These are phyloP conservation scores for Archivesica marissinica DNA, from an alignment of 1,140 invertebrate species.

Conservation along the genomic window DNA sequence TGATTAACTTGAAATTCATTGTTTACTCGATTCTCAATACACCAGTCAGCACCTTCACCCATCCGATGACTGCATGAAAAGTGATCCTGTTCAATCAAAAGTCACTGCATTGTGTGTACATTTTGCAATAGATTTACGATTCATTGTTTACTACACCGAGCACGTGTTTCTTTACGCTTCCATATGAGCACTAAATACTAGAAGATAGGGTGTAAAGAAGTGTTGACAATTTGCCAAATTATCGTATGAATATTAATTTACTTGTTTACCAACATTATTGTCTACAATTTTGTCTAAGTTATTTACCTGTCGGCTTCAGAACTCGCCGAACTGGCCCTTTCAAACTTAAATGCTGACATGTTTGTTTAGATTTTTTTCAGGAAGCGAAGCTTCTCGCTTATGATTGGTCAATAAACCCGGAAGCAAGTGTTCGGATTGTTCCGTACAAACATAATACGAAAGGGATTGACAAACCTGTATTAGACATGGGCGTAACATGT, in stretches of 20 bases:
- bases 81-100: too few relatives aligned
- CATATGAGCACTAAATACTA: background rate
- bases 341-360: conserved; percentile 74
- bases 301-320: conserved; percentile 75
- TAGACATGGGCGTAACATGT: too few relatives aligned
- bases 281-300: background rate
- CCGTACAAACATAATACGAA: too few relatives aligned
- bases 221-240: background rate
- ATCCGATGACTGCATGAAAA: too few relatives aligned
- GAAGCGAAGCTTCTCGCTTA: background rate
- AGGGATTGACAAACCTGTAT: too few relatives aligned
- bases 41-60: too few relatives aligned
- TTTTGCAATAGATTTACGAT: too few relatives aligned
- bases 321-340: conserved; percentile 65
- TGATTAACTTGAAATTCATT: too few relatives aligned
- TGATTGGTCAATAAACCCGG: conserved; percentile 29
- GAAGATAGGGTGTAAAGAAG: background rate
- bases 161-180: conserved; percentile 1
- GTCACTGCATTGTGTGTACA: too few relatives aligned
- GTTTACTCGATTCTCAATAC: too few relatives aligned
- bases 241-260: conserved; percentile 10
- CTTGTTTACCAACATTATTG: background rate
- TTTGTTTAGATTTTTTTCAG: conserved; percentile 58
- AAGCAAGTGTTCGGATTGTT: too few relatives aligned
- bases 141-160: too few relatives aligned